phyloP scores from a whole-genome alignment of 2,797 vertebrate species.

The Thaleichthys pacificus region DNA sequence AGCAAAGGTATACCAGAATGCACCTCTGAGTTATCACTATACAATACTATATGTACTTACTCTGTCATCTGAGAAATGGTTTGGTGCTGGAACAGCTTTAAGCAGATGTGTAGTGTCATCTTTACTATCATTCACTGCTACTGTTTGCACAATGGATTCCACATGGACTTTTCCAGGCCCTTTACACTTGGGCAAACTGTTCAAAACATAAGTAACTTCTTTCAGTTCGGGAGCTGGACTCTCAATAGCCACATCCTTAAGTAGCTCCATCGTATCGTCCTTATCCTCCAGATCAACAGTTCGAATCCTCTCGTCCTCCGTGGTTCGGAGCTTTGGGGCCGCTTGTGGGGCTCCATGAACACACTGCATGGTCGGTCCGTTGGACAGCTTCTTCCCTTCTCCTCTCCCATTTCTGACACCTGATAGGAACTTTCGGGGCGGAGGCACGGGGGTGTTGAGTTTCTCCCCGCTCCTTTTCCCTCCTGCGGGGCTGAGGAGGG shows the following conservation, averaged over 20 bases:
- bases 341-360: constrained; percentile 39
- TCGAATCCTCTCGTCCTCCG: constrained; percentile 44
- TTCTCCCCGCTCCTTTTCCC: constrained; percentile 52
- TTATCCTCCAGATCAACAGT: constrained; percentile 47
- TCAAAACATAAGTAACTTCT: background rate
- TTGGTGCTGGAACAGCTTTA: constrained; percentile 28
- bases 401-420: constrained; percentile 44
- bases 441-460: constrained; percentile 47
- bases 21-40: background rate
- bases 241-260: constrained; percentile 63
- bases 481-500: constrained; percentile 36
- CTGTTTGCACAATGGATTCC: constrained; percentile 15
- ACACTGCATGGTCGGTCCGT: constrained; percentile 48
- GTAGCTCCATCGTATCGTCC: constrained; percentile 75
- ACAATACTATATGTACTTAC: constrained; percentile 50
- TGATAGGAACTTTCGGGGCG: constrained; percentile 43
- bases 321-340: constrained; percentile 33
- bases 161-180: constrained; percentile 22
- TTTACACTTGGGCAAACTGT: constrained; percentile 22
- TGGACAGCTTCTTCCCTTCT: constrained; percentile 50
- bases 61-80: constrained; percentile 42
- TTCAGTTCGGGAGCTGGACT: constrained; percentile 22
- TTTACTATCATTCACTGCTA: constrained; percentile 28
- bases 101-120: constrained; percentile 48
- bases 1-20: background rate